Base-by-base conservation (phyloP, 2,113 vertebrate genomes). In the Antigone vipio region DNA sequence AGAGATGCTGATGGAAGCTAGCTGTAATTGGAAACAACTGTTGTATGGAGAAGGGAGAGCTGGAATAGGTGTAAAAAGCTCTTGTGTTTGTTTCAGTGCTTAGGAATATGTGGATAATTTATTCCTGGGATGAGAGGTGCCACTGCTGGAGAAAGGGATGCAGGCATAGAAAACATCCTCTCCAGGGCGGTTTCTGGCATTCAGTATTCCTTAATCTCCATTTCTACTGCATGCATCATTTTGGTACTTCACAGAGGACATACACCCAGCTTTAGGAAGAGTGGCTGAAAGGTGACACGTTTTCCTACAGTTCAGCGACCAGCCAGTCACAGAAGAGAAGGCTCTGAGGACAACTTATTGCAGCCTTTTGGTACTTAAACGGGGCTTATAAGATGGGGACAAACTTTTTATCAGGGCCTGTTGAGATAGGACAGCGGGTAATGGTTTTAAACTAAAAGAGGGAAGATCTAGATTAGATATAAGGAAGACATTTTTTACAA, bases 211-310 rank as follows among this genome's bases (percentile, higher is more conserved):
- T 68, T 42, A 15, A 60, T 47, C 32, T 80, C n/a, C 47, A 0
- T 27, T 90, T 84, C n/a, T 93, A 34, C 47, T 67, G n/a, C 3
- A 1, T 12, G 7, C 29, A 23, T 55, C 9, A 13, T 69, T 76
- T 80, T 63, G 38, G 7, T 30, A 24, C 0, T 0, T 56, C 50
- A 12, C 29, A 73, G 81, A 32, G 44, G 8, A 49, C 7, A 18
- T 1, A 3, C 0, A 1, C 49, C 76, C 21, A 30, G 9, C n/a
- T 53, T 64, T 62, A 55, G 63, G 42, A 73, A 16, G 13, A 32
- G 34, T 20, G 29, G 7, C 56, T 80, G 72, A 40, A 69, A 62
- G 24, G 9, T 69, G 74, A 29, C 38, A 22, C 0, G 0, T 52
- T 77, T 42, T 29, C 38, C 45, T 71, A 3, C 11, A n/a, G 17